Base-by-base conservation (phyloP, 2,113 vertebrate genomes). In the Aramus guarauna region DNA sequence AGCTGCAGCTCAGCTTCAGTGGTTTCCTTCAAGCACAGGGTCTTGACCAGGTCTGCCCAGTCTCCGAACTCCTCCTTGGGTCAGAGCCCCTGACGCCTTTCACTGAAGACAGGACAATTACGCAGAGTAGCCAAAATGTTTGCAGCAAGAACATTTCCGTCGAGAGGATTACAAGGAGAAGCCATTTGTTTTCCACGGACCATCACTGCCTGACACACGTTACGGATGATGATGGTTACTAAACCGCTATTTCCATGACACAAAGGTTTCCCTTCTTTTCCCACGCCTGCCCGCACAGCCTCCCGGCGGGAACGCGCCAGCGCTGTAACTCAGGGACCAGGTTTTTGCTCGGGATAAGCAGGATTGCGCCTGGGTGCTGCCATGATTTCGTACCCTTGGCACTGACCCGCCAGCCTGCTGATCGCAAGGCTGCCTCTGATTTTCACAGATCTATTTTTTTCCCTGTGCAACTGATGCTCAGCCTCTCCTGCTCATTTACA, bases 291-390 rank as follows among this genome's bases (percentile, higher is more conserved):
- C n/a, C 6, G 32, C 24, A 3, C 32, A 37, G 22, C 22, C 50
- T 30, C 56, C 67, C 2, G 0, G 3, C 15, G 29, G 50, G 26
- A 11, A 59, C 12, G 5, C 0, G 0, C 5, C 39, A 55, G 12
- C 12, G 4, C 45, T 15, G 10, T 34, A 13, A 34, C 37, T 22
- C 29, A 6, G 41, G 41, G 76, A 53, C 45, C 15, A 55, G 8
- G 4, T 26, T 64, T 86, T 41, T 26, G 3, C 24, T 9, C 2
- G 1, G 67, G 24, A 73, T 32, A 9, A 59, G n/a, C 56, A 39
- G 72, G 76, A 27, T 0, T n/a, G 13, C 4, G 2, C 8, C 37
- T 23, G 52, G 22, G 6, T 15, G 39, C 37, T 62, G 59, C 81
- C 0, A 4, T 6, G 9, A 12, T 41, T 60, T 43, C 50, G 50